A percentile compares a stretch with the other conserved stretches of the same genome.
Conservation (phyloP, 2,888 invertebrate species). For the Schrankia costaestrigalis region DNA sequence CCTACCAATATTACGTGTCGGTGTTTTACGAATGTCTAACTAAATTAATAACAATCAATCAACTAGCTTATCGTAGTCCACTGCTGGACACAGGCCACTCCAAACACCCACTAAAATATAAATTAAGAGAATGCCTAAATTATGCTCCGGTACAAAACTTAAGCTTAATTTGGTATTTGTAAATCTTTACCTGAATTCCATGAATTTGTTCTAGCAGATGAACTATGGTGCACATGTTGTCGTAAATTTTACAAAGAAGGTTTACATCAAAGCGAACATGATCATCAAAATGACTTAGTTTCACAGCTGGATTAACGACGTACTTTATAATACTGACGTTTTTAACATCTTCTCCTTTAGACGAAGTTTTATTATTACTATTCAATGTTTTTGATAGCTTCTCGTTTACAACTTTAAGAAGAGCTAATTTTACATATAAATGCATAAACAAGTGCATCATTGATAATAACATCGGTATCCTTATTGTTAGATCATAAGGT, state of each 20-base stretch:
- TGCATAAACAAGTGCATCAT: constrained; percentile 45
- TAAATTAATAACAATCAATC: too few relatives aligned
- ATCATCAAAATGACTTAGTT: constrained; percentile 10
- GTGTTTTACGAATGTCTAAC: too few relatives aligned
- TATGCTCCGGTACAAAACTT: too few relatives aligned
- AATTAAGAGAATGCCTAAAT: too few relatives aligned
- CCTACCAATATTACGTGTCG: too few relatives aligned
- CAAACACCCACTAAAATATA: too few relatives aligned
- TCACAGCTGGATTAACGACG: constrained; percentile 13
- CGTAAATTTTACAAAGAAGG: constrained; percentile 48
- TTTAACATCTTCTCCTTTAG: constrained; percentile 1
- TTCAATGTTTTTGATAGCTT: constrained; percentile 9
- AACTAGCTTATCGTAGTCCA: too few relatives aligned
- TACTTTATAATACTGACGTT: constrained; percentile 6
- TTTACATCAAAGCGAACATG: constrained; percentile 29
- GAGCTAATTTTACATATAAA: constrained; percentile 38
- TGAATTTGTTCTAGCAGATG: constrained; percentile 49
- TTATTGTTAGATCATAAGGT: constrained; percentile 37
- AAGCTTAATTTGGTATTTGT: too few relatives aligned
- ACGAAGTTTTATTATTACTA: constrained; percentile 2
- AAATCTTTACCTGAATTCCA: constrained; percentile 22
- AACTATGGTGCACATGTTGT: constrained; percentile 45
- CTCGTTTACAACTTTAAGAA: constrained; percentile 34
- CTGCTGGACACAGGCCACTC: too few relatives aligned
- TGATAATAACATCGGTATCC: constrained; percentile 46